Percentiles rank a stretch among this genome's conserved stretches.
These are phyloP conservation scores for Drosophila sordidula DNA, from an alignment of 2,888 invertebrate species.

Conservation along the genomic window DNA sequence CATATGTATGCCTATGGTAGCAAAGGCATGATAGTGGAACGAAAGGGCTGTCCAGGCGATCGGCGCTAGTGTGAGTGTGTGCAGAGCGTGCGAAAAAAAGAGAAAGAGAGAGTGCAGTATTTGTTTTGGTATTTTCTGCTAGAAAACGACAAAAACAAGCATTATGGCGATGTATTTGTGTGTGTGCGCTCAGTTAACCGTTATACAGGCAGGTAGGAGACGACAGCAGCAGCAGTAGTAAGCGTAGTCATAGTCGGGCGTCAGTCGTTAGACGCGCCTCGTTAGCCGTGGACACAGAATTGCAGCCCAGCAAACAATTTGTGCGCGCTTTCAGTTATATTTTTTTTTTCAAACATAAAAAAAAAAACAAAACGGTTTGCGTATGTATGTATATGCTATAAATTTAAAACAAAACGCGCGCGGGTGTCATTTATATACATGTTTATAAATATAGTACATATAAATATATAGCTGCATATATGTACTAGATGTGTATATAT, in stretches of 20 bases:
- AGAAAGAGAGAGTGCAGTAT: slow-evolving; percentile 20
- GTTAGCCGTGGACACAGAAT: slow-evolving; percentile 59
- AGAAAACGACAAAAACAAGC: slow-evolving; percentile 26
- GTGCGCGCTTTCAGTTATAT: slow-evolving; percentile 9
- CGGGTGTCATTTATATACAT: slow-evolving; percentile 13
- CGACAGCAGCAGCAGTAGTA: slow-evolving; percentile 20
- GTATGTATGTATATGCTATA: slow-evolving; percentile 21
- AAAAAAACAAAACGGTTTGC: slow-evolving; percentile 1
- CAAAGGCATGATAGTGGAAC: slow-evolving; percentile 24
- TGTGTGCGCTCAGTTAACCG: slow-evolving; percentile 45
- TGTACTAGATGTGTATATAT: slow-evolving; percentile 17
- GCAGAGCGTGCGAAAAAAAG: slow-evolving; percentile 3
- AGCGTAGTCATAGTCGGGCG: slow-evolving; percentile 40
- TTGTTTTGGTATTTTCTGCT: slow-evolving; percentile 37
- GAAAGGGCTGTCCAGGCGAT: slow-evolving; percentile 56
- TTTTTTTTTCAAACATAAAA: too few species aligned
- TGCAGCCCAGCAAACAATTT: slow-evolving; percentile 22
- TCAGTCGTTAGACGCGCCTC: slow-evolving; percentile 67
- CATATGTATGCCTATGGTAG: neutral
- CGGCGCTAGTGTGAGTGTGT: slow-evolving; percentile 11
- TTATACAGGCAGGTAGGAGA: slow-evolving; percentile 40
- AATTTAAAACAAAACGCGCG: slow-evolving; percentile 41
- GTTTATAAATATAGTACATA: slow-evolving; percentile 24
- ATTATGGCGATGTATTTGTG: slow-evolving; percentile 10
- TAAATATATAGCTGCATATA: neutral